phyloP scores from a whole-genome alignment of 2,888 invertebrate species.

The Sarcophaga caerulescens region DNA sequence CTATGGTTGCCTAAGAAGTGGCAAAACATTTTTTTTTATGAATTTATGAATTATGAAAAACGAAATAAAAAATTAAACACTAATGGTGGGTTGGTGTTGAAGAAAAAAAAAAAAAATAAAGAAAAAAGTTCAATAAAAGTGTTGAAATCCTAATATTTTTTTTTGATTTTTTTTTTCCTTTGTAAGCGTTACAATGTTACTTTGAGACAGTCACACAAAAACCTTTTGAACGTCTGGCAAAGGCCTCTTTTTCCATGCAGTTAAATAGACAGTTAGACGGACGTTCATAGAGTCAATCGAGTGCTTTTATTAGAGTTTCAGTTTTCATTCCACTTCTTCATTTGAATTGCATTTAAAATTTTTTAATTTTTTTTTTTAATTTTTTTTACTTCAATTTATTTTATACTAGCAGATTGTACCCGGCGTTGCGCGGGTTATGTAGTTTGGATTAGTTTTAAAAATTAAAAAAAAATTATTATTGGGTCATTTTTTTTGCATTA shows the following conservation, averaged over 20 bases:
- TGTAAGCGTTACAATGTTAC: constrained; percentile 23
- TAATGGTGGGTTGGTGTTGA: not conserved
- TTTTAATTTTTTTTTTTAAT: too few relatives aligned
- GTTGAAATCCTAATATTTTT: constrained; percentile 64
- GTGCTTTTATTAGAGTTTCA: constrained; percentile 14
- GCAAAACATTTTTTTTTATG: constrained; percentile 46
- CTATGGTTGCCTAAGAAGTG: constrained; percentile 41
- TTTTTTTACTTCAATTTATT: too few relatives aligned
- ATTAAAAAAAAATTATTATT: too few relatives aligned
- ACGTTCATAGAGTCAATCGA: not conserved
- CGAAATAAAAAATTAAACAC: constrained; percentile 19
- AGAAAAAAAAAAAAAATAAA: constrained; percentile 21
- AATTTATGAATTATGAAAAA: constrained; percentile 49
- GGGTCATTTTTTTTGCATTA: too few relatives aligned
- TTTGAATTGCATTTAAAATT: constrained; percentile 15
- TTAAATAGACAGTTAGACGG: constrained; percentile 3
- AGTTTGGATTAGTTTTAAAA: too few relatives aligned
- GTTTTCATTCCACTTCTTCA: constrained; percentile 2
- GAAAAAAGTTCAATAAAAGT: constrained; percentile 59
- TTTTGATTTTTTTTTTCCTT: not conserved
- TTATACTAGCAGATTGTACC: too few relatives aligned
- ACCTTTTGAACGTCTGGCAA: not conserved
- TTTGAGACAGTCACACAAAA: not conserved
- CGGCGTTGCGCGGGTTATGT: too few relatives aligned
- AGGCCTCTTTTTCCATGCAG: not conserved